A percentile compares a stretch with the other conserved stretches of the same genome.
These are phyloP conservation scores for Alentia gelatinosa DNA, from an alignment of 2,888 invertebrate genomes.

Conservation along the genomic window DNA sequence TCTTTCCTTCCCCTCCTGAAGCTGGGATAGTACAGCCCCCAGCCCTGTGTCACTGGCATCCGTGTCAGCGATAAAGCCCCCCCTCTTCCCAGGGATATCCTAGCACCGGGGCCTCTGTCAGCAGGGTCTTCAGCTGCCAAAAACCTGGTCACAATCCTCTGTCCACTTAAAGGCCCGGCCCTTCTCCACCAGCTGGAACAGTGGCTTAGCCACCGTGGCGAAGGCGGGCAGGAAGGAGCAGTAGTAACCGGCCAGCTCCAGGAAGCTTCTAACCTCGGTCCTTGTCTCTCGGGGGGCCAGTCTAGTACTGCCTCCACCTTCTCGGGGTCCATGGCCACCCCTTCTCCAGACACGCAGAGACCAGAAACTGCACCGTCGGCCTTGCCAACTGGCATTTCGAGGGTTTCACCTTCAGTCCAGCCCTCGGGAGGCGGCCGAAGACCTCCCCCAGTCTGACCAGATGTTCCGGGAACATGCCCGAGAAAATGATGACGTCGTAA, in stretches of 20 bases:
- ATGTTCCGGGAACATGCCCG: background rate
- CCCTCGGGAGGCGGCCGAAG: background rate
- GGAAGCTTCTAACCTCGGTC: background rate
- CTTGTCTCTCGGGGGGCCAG: background rate
- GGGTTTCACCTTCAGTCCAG: constrained; percentile 11
- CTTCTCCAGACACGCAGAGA: background rate
- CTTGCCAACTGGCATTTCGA: constrained; percentile 28
- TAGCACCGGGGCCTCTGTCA: constrained; percentile 58
- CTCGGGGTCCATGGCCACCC: background rate
- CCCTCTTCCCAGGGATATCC: constrained; percentile 59
- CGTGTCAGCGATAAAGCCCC: constrained; percentile 64
- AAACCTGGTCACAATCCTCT: constrained; percentile 45
- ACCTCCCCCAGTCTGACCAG: background rate
- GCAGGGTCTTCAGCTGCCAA: constrained; percentile 58
- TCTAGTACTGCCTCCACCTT: background rate
- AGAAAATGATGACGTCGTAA: background rate
- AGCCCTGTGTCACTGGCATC: constrained; percentile 67
- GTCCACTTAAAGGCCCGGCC: constrained; percentile 53
- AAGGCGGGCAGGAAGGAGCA: background rate
- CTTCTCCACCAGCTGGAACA: constrained; percentile 48
- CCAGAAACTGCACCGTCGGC: background rate
- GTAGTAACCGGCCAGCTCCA: background rate
- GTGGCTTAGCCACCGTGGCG: background rate
- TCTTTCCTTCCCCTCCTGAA: constrained; percentile 62
- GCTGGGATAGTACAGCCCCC: constrained; percentile 63